Base-by-base conservation (phyloP, 2,797 vertebrate species). In the Enteromius treurensis region DNA sequence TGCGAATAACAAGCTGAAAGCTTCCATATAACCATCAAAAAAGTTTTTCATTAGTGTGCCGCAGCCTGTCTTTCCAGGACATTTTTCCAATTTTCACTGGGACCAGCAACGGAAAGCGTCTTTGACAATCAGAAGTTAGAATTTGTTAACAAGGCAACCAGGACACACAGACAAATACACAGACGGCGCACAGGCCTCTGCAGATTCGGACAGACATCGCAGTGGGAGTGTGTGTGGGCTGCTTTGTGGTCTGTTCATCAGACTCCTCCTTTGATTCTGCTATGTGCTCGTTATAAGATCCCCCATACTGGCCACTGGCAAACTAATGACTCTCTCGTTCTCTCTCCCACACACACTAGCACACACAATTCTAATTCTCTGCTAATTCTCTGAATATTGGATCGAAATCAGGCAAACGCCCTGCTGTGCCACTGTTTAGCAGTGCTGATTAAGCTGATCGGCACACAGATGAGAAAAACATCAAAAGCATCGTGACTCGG, bases 261-360 rank as follows among this genome's bases (percentile, higher is more conserved):
- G 37, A 77, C 71, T 80, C 62, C 64, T 80, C 29, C 65, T 86
- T 80, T 86, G 81, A 86, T 86, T 86, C 17, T 47, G 76, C 55
- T 62, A 60, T 83, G 70, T 86, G 70, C 81, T 83, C 3, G 34
- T 80, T 86, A 86, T 79, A 76, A 67, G 40, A 79, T 85, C 64
- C 81, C 58, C 42, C 62, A 73, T 77, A 82, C 81, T 64, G 69
- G 42, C 75, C 82, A 78, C 51, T 78, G 65, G 42, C 82, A 83
- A 78, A 62, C 82, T 71, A 83, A 83, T 70, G 82, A 83, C 75
- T 78, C 62, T 55, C 70, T 75, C 4, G n/a, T 62, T 34, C 58
- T 40, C 51, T n/a, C 37, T 40, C 84, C 69, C 76, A 68, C 68
- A 79, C 47, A 67, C 67, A 74, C 70, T 51, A 45, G 65, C 79